Conservation (phyloP, 2,797 vertebrate genomes). For the Oryzias sinensis region DNA sequence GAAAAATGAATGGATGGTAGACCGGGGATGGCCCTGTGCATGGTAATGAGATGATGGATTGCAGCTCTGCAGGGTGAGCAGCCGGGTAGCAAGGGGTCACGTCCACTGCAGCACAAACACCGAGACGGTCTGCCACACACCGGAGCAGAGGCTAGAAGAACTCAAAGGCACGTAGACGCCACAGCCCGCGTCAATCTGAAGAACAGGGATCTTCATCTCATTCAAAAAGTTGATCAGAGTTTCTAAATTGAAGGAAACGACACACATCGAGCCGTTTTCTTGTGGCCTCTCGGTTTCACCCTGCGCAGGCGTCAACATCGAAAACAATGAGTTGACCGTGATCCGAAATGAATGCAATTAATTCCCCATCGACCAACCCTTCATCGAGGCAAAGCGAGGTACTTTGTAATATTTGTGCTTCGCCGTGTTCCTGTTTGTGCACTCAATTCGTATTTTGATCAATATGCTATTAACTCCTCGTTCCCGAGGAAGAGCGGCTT, state of each 20-base stretch:
- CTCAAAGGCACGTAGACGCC: background rate
- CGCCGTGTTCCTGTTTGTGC: constrained; percentile 66
- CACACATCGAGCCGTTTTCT: constrained; percentile 20
- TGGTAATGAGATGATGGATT: background rate
- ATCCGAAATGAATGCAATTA: constrained; percentile 71
- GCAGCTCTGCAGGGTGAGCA: background rate
- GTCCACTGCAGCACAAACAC: background rate
- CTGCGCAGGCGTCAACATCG: constrained; percentile 34
- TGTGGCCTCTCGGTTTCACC: constrained; percentile 17
- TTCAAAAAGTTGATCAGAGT: background rate
- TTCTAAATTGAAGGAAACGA: constrained; percentile 16
- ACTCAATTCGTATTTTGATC: constrained; percentile 78
- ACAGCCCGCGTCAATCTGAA: background rate
- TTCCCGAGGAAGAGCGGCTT: constrained; percentile 53
- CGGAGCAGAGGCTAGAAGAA: background rate
- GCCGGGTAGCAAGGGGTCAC: background rate
- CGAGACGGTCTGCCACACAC: background rate
- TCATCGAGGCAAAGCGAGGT: constrained; percentile 61
- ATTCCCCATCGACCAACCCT: constrained; percentile 75
- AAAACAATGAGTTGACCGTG: constrained; percentile 43
- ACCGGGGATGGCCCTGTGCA: background rate
- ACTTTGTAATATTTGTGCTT: constrained; percentile 76
- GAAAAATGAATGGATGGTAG: background rate
- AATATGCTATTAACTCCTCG: constrained; percentile 78
- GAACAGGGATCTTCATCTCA: background rate